Evolutionary conservation across 2,888 invertebrate genomes (phyloP).

Genomic region (Cordilura impudica): DNA sequence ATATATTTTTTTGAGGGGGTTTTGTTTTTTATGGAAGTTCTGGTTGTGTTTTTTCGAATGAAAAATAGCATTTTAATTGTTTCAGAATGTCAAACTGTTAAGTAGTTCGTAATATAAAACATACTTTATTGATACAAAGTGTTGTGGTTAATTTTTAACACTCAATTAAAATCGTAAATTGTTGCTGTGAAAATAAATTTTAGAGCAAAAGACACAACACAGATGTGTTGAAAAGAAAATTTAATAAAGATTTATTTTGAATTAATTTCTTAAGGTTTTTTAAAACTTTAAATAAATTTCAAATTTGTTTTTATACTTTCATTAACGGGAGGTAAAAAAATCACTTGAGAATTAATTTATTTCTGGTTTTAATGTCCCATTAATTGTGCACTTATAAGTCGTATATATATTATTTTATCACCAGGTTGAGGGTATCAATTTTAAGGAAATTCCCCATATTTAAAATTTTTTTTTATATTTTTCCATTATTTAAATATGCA

Average conservation of each 20-base stretch:
- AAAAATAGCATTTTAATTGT: neutral
- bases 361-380: no score
- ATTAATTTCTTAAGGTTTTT: no score
- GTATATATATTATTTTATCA: no score
- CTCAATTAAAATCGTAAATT: constrained; percentile 18
- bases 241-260: neutral
- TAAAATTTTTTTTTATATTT: no score
- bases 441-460: no score
- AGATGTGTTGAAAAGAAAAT: neutral
- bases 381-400: no score
- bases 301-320: no score
- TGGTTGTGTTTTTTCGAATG: neutral
- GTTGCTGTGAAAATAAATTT: neutral
- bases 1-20: neutral
- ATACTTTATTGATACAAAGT: neutral
- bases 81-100: constrained; percentile 5
- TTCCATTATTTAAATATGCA: no score
- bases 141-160: constrained; percentile 10
- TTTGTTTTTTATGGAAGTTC: neutral
- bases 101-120: constrained; percentile 2
- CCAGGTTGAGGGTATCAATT: no score
- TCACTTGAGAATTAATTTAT: no score
- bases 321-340: no score
- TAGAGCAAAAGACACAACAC: neutral
- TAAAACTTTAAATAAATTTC: no score